Evolutionary conservation across 2,888 invertebrate species (phyloP).

Genomic region (Papilio protenor): DNA sequence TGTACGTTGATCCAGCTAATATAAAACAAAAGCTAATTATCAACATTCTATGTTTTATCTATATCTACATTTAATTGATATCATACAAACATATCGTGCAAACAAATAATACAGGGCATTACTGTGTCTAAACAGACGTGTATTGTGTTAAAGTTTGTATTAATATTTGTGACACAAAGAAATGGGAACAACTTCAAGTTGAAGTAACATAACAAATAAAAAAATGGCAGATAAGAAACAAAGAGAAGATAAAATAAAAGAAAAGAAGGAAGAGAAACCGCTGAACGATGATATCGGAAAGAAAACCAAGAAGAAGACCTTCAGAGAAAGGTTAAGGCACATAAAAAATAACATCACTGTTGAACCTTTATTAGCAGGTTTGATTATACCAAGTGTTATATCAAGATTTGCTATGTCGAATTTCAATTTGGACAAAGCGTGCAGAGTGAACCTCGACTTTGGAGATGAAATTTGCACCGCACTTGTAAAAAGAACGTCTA

Average conservation of each 20-base stretch:
- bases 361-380: conserved; percentile 88
- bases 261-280: conserved; percentile 70
- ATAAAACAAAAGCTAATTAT: conserved; percentile 54
- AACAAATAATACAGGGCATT: conserved; percentile 68
- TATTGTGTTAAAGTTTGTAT: conserved; percentile 67
- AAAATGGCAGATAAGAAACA: conserved; percentile 68
- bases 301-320: conserved; percentile 64
- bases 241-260: conserved; percentile 50
- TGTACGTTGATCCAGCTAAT: conserved; percentile 50
- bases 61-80: conserved; percentile 76
- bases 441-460: conserved; percentile 70
- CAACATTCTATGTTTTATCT: conserved; percentile 60
- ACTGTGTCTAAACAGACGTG: conserved; percentile 61
- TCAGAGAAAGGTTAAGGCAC: conserved; percentile 64
- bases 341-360: conserved; percentile 86
- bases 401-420: conserved; percentile 88
- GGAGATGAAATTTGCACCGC: conserved; percentile 72
- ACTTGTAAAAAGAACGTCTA: conserved; percentile 65
- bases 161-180: conserved; percentile 56
- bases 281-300: conserved; percentile 61
- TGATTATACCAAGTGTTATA: conserved; percentile 87
- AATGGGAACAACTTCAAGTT: conserved; percentile 59
- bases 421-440: conserved; percentile 78
- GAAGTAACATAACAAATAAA: conserved; percentile 41
- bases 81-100: conserved; percentile 75